phyloP scores from a whole-genome alignment of 2,797 vertebrate species.

The Helicolenus hilgendorfi region DNA sequence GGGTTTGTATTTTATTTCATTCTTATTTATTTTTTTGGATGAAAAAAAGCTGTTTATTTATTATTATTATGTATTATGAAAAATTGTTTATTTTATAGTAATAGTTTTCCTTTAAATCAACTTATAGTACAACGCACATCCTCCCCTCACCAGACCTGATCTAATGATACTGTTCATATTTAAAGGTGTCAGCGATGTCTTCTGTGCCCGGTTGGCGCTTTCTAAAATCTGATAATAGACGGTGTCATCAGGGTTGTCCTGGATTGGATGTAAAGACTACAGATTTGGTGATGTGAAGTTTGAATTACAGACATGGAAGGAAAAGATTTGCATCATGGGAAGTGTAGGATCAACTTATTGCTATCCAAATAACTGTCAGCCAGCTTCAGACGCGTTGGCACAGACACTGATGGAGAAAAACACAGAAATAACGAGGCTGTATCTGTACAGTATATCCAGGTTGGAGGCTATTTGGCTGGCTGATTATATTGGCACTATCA shows the following conservation, averaged over 20 bases:
- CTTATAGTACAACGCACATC: neutral
- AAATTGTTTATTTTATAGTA: neutral
- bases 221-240: neutral
- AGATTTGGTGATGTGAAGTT: neutral
- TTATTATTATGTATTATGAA: neutral
- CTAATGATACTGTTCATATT: neutral
- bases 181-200: too few relatives aligned
- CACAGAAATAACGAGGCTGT: constrained; percentile 17
- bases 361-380: neutral
- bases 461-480: constrained; percentile 50
- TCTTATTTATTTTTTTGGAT: neutral
- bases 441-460: constrained; percentile 9
- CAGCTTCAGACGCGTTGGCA: neutral
- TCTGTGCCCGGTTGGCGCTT: too few relatives aligned
- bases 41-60: neutral
- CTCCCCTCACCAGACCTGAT: neutral
- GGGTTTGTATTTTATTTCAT: neutral
- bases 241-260: neutral
- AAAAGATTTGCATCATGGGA: neutral
- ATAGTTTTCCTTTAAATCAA: neutral
- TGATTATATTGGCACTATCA: constrained; percentile 33
- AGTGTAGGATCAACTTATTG: neutral
- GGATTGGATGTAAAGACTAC: neutral
- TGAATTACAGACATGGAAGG: neutral
- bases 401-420: constrained; percentile 17